Evolutionary conservation across 2,113 vertebrate species (phyloP).

Genomic region (Melanerpes aurifrons): DNA sequence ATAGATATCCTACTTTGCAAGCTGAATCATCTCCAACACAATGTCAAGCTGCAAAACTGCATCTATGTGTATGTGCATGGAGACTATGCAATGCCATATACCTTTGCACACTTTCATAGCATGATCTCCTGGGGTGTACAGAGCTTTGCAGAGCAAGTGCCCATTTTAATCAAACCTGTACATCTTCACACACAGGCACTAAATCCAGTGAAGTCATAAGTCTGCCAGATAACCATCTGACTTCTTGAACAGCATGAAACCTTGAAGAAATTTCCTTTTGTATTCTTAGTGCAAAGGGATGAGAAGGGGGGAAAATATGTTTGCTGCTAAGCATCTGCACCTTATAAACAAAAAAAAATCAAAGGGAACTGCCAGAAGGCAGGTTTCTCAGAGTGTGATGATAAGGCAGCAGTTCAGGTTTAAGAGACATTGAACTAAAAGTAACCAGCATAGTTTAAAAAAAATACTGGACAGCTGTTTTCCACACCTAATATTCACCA

Average conservation of each 20-base stretch:
- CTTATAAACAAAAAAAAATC: background rate
- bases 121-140: background rate
- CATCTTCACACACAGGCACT: background rate
- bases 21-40: background rate
- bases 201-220: background rate
- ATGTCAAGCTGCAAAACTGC: background rate
- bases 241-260: background rate
- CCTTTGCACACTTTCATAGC: background rate
- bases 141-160: background rate
- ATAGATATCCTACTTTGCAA: background rate
- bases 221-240: background rate
- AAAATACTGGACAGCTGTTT: conserved; percentile 14
- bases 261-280: background rate
- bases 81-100: fast-evolving
- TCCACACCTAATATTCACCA: background rate
- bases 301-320: background rate
- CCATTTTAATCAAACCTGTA: background rate
- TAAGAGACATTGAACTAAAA: conserved; percentile 35
- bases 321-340: background rate
- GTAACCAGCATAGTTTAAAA: conserved; percentile 9
- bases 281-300: background rate
- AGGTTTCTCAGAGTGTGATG: background rate
- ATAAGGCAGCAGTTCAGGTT: background rate
- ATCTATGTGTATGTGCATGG: background rate
- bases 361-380: background rate